Evolutionary conservation across 2,797 vertebrate species (phyloP).

Genomic region (Melopsittacus undulatus): DNA sequence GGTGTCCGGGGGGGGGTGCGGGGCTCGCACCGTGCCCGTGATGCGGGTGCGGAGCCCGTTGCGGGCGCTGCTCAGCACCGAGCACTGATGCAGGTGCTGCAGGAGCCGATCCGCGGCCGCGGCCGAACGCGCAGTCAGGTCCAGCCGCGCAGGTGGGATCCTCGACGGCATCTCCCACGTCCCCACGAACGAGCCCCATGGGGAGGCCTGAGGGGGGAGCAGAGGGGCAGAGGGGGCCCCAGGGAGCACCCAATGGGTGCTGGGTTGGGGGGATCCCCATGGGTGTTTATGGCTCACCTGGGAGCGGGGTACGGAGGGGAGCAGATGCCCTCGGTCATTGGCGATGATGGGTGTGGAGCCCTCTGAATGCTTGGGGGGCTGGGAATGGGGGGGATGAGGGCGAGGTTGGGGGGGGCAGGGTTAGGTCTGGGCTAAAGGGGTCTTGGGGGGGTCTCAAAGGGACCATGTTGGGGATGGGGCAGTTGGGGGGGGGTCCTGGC

Average conservation of each 20-base stretch:
- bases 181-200: conserved; percentile 74
- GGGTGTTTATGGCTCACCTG: conserved; percentile 72
- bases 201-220: conserved; percentile 50
- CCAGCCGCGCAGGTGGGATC: conserved; percentile 68
- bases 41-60: background rate
- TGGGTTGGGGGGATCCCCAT: too few species aligned
- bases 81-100: background rate
- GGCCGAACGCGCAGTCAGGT: conserved; percentile 3
- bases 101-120: background rate
- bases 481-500: too few species aligned
- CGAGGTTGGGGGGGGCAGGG: too few species aligned
- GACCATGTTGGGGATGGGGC: too few species aligned
- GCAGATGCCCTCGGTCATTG: conserved; percentile 83
- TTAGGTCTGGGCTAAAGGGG: too few species aligned
- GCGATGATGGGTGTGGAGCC: conserved; percentile 82
- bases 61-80: background rate
- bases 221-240: too few species aligned
- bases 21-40: background rate
- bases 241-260: too few species aligned
- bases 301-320: conserved; percentile 76
- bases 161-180: conserved; percentile 76
- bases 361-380: conserved; percentile 71
- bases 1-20: too few species aligned
- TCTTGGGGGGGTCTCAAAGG: too few species aligned
- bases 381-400: too few species aligned